These are phyloP conservation scores for Pagetopsis macropterus DNA, from an alignment of 2,797 vertebrate genomes.

Conservation along the genomic window DNA sequence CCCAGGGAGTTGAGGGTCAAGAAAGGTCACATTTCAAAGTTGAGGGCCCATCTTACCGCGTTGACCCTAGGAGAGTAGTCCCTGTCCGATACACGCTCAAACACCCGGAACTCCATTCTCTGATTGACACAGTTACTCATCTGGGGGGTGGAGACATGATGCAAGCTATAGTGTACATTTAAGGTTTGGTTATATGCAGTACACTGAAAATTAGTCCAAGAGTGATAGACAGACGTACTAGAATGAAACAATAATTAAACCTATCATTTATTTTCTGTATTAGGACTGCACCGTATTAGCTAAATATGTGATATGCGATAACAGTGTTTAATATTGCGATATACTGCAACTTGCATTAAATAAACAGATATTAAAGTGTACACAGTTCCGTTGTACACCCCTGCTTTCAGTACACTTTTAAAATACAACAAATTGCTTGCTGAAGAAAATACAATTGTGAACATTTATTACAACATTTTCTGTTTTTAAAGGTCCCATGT, in stretches of 20 bases:
- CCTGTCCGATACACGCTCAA: constrained; percentile 86
- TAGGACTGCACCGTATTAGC: no score
- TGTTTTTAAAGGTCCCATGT: no score
- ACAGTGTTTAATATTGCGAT: no score
- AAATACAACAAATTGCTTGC: no score
- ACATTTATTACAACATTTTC: no score
- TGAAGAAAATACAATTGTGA: no score
- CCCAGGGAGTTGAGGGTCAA: constrained; percentile 60
- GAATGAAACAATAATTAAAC: constrained; percentile 4
- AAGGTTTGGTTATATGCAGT: constrained; percentile 44
- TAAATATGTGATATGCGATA: no score
- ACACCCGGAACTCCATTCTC: constrained; percentile 89
- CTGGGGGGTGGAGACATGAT: constrained; percentile 85
- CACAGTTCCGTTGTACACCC: no score
- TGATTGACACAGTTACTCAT: constrained; percentile 90
- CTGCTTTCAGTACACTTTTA: no score
- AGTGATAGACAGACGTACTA: constrained; percentile 15
- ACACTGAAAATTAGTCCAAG: constrained; percentile 8
- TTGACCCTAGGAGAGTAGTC: constrained; percentile 84
- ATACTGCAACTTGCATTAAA: no score
- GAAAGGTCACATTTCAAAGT: constrained; percentile 64
- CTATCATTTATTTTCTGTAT: neutral
- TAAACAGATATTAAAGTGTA: no score
- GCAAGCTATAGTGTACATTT: constrained; percentile 59
- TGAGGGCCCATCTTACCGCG: constrained; percentile 85